These are phyloP conservation scores for Onychostruthus taczanowskii DNA, from an alignment of 2,113 vertebrate genomes.

Conservation along the genomic window DNA sequence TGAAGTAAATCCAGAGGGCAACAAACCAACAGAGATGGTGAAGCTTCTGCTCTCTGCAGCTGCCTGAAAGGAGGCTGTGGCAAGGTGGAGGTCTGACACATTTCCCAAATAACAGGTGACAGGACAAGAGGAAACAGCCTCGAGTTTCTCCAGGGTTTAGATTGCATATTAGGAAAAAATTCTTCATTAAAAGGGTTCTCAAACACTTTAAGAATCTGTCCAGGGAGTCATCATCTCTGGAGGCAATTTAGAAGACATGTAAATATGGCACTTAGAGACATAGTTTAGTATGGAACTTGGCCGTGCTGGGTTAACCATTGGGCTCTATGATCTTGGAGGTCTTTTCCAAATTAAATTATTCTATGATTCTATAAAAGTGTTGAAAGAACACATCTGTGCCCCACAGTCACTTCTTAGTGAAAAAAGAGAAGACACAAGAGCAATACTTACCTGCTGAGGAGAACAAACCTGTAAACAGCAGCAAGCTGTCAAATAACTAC, in stretches of 20 bases:
- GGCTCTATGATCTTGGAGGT: background rate
- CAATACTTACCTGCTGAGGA: background rate
- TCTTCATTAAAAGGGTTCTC: background rate
- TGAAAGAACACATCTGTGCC: background rate
- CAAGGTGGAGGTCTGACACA: fast-evolving
- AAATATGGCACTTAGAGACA: background rate
- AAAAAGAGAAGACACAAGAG: background rate
- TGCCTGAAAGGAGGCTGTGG: background rate
- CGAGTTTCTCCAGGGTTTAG: background rate
- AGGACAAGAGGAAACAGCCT: background rate
- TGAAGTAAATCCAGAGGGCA: background rate
- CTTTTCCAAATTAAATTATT: background rate
- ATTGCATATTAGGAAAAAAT: background rate
- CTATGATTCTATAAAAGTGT: background rate
- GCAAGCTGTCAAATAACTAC: background rate
- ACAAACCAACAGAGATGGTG: background rate
- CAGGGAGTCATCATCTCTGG: background rate
- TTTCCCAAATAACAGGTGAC: background rate
- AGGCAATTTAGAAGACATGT: background rate
- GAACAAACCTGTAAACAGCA: background rate
- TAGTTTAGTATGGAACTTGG: background rate
- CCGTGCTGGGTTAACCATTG: background rate
- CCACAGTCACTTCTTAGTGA: background rate
- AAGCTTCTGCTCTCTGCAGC: background rate
- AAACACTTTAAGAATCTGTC: background rate